A percentile compares a stretch with the other conserved stretches of the same genome.
phyloP scores from a whole-genome alignment of 2,888 invertebrate species.

The Rhagium mordax region DNA sequence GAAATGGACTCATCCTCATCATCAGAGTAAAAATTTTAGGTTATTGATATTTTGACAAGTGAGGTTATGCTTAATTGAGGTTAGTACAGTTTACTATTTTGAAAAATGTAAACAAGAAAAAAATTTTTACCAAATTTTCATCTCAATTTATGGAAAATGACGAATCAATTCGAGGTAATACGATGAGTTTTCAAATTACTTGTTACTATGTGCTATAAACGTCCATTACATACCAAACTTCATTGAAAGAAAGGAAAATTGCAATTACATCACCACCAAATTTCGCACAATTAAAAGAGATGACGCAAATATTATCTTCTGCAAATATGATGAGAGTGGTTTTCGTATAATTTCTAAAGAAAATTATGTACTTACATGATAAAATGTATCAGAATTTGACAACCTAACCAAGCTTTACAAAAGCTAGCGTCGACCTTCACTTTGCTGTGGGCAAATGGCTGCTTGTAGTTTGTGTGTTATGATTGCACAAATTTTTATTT shows the following conservation, averaged over 20 bases:
- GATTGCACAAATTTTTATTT: slow-evolving; percentile 23
- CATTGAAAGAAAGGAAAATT: slow-evolving; percentile 59
- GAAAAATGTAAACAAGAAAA: slow-evolving; percentile 69
- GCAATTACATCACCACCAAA: slow-evolving; percentile 64
- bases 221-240: slow-evolving; percentile 61
- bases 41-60: slow-evolving; percentile 68
- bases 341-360: slow-evolving; percentile 21
- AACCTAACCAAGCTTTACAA: slow-evolving; percentile 70
- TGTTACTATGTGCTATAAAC: slow-evolving; percentile 60
- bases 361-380: slow-evolving; percentile 61
- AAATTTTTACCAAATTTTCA: slow-evolving; percentile 9
- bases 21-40: slow-evolving; percentile 55
- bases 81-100: slow-evolving; percentile 66
- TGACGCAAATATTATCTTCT: slow-evolving; percentile 13
- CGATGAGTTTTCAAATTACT: slow-evolving; percentile 37
- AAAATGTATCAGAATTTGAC: slow-evolving; percentile 63
- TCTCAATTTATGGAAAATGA: slow-evolving; percentile 19
- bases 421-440: slow-evolving; percentile 68
- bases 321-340: slow-evolving; percentile 17
- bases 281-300: slow-evolving; percentile 33
- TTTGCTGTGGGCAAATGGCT: slow-evolving; percentile 64
- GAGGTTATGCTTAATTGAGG: slow-evolving; percentile 71
- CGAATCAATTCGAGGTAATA: slow-evolving; percentile 35
- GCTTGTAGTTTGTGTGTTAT: slow-evolving; percentile 52
- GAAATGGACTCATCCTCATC: slow-evolving; percentile 37